Conservation (phyloP, 2,113 vertebrate species). For the Brachirus orientalis region DNA sequence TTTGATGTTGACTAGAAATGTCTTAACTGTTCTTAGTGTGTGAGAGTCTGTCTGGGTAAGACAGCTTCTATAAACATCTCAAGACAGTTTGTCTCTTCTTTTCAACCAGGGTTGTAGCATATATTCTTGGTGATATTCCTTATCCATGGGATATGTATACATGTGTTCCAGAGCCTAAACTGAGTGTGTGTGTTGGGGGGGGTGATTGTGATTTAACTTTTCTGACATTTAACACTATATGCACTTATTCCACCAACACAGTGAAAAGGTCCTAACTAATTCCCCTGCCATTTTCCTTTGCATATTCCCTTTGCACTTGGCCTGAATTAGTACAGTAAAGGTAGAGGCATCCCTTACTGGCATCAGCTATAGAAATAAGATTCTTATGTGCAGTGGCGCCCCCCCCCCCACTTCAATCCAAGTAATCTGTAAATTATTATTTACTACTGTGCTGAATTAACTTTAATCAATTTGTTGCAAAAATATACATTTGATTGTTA, state of each 20-base stretch:
- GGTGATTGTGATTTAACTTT: neutral
- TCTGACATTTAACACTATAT: neutral
- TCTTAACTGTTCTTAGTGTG: slow-evolving; percentile 8
- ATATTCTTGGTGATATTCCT: slow-evolving; percentile 17
- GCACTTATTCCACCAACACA: neutral
- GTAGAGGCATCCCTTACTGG: slow-evolving; percentile 6
- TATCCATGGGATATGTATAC: slow-evolving; percentile 7
- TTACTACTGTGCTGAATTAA: too few relatives aligned
- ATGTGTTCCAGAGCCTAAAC: neutral
- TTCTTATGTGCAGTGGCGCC: neutral
- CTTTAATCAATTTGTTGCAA: too few relatives aligned
- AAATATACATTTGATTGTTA: neutral
- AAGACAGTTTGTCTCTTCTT: neutral
- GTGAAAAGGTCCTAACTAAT: neutral
- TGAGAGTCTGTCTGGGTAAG: slow-evolving; percentile 11
- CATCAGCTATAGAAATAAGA: slow-evolving; percentile 21
- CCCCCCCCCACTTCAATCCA: neutral
- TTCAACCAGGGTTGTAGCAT: neutral
- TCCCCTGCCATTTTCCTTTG: neutral
- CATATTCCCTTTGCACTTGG: neutral
- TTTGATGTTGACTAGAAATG: neutral
- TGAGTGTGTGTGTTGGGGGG: neutral
- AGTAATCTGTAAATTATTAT: too few relatives aligned
- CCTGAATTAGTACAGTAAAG: neutral
- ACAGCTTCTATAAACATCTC: slow-evolving; percentile 26